A percentile compares a stretch with the other conserved stretches of the same genome.
These are phyloP conservation scores for Mythimna lalbum DNA, from an alignment of 2,888 invertebrate genomes.

Conservation along the genomic window DNA sequence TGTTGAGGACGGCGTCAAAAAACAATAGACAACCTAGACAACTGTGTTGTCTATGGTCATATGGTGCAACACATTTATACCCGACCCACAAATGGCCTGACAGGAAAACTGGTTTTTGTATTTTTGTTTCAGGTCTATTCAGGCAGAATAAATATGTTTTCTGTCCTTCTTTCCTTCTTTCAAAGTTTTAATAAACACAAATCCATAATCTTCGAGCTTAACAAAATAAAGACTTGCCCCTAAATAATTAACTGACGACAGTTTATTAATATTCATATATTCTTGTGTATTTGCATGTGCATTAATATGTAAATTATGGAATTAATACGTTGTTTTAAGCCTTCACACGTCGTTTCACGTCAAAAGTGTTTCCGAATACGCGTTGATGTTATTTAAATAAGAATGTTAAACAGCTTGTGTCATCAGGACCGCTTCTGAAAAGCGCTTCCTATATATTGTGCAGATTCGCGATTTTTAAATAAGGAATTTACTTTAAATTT, in stretches of 20 bases:
- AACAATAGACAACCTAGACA: no score
- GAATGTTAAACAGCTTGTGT: conserved; percentile 20
- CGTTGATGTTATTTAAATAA: conserved; percentile 36
- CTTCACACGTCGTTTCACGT: conserved; percentile 19
- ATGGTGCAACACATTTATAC: no score
- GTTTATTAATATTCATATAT: conserved; percentile 41
- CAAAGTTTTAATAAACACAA: no score
- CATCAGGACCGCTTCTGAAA: conserved; percentile 10
- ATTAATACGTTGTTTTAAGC: conserved; percentile 24
- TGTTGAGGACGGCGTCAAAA: no score
- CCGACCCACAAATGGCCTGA: no score
- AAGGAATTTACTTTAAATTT: no score
- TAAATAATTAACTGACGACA: conserved; percentile 18
- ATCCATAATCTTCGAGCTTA: no score
- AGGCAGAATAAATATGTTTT: no score
- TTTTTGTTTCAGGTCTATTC: no score
- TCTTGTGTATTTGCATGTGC: conserved; percentile 26
- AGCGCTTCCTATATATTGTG: not conserved
- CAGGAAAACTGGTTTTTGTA: no score
- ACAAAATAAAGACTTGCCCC: conserved; percentile 66
- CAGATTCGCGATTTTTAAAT: not conserved
- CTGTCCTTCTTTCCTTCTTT: no score
- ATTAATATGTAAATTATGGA: conserved; percentile 39
- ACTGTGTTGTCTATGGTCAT: no score
- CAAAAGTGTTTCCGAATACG: conserved; percentile 17